Percentiles rank a stretch among this genome's conserved stretches.
phyloP scores from a whole-genome alignment of 92 coral and sea anemone species.

The Siderastrea radians region DNA sequence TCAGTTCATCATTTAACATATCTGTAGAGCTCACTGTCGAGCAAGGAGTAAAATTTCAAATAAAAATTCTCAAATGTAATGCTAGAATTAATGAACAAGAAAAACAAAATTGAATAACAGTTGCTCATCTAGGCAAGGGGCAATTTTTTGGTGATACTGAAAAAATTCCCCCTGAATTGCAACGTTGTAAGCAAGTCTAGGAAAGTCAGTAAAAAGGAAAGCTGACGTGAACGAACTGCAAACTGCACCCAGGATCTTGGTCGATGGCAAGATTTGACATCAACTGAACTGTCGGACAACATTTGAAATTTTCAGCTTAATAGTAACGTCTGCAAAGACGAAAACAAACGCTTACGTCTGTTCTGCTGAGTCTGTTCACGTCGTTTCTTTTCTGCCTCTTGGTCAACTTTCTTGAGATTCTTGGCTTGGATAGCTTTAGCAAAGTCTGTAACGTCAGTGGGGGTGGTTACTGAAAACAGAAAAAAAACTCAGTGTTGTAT shows the following conservation, averaged over 20 bases:
- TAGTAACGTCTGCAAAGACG: background rate
- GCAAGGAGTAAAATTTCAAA: background rate
- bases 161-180: too few relatives aligned
- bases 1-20: slow-evolving; percentile 90
- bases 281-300: background rate
- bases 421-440: slow-evolving; percentile 75
- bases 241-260: too few relatives aligned
- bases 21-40: slow-evolving; percentile 90
- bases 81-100: background rate
- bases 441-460: slow-evolving; percentile 41
- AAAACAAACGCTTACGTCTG: slow-evolving; percentile 60
- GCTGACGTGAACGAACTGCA: too few relatives aligned
- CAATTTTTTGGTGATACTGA: too few relatives aligned
- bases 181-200: too few relatives aligned
- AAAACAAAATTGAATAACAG: too few relatives aligned
- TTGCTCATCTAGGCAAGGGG: too few relatives aligned
- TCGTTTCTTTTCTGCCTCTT: slow-evolving; percentile 71
- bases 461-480: background rate
- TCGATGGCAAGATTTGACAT: too few relatives aligned
- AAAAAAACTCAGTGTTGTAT: background rate
- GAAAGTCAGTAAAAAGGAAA: too few relatives aligned
- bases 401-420: slow-evolving; percentile 82
- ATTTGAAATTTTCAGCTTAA: background rate
- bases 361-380: slow-evolving; percentile 74
- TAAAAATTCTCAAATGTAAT: background rate